Evolutionary conservation across 1,140 invertebrate genomes (phyloP), one percentile per base, ranked within the genome.

Genomic region (Microplitis demolitor): DNA sequence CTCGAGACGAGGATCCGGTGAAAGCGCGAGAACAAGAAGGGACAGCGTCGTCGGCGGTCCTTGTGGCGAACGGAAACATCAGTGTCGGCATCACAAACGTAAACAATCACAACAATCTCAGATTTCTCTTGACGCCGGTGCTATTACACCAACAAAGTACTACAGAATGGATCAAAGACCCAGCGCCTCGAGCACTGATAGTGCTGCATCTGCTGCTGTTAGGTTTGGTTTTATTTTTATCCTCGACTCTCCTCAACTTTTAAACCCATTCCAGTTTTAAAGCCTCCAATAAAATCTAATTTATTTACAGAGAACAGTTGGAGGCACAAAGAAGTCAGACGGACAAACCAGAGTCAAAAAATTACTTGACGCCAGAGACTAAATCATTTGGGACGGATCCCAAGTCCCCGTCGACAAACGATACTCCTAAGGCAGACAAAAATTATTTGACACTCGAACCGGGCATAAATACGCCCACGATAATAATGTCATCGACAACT

Each of bases 121-220:
- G 80, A 92, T 93, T 83, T 88, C 93, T 75, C 86, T 92, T 67
- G 91, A 92, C 72, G 91, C 91, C 35, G 74, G 84, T 9, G 81
- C 77, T n/a, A 74, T 80, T 8, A 79, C 80, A 33, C 77, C 80
- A 0, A 75, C 83, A 3, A 87, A 88, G 68, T 89, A 88, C 76
- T 88, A 88, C 64, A 85, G 90, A 69, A 90, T 89, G 78, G 91
- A 92, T 79, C 91, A 92, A 80, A 88, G 93, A 75, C 93, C 94
- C n/a, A 93, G 92, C 33, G 93, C 93, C 77, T 94, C 93, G 16
- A 93, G 93, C 67, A 93, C 91, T 8, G 93, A 93, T 85, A 92
- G 91, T 33, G 78, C 82, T 2, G 80, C 82, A 4, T 87, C 85
- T 69, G 84, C 81, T 74, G 84, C 83, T 16, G 80, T 85, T 70